Base-by-base conservation (phyloP, 2,113 vertebrate species). In the Limnothrissa miodon region DNA sequence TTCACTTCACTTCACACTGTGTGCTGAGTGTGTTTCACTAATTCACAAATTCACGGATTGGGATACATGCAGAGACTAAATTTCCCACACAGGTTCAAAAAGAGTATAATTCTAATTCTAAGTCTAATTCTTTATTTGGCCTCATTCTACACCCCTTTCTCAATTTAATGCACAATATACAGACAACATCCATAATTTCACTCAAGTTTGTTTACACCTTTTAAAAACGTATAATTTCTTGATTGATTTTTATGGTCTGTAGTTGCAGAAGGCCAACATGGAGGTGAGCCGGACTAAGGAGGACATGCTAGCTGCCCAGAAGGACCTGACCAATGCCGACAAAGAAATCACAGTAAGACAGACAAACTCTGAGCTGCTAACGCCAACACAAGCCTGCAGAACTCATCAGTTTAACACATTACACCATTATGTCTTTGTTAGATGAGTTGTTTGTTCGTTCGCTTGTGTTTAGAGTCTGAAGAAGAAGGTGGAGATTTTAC, bases 401-500 rank as follows among this genome's bases (percentile, higher is more conserved):
- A 21, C 4, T 56, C 23, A 21, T 21, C 51, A 56, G 1, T 23
- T 56, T 56, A 56, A 21, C 21, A 19, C 21, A 48, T 15, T 6
- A 66, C 25, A 29, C 25, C 10, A 29, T 29, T 1, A 45, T 78
- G 21, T 19, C 19, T 56, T 46, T 46, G 2, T 29, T 1, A 33
- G 5, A 62, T 48, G 46, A 48, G 15, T 15, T 79, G 33, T 83
- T 74, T 66, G 25, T 86, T 11, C 48, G 17, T 15, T 1, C 36
- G 0, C 83, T 17, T 84, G 39, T 81, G 78, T 81, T 3, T 88
- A 99, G 98, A 98, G 96, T 90, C 90, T 99, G 82, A 99, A 96
- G 88, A 99, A 98, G 90, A 99, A 97, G 87, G 95, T 99, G 83
- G 95, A 91, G 74, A 95, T 99, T 84, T 91, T 99, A 25, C 98